Base-by-base conservation (phyloP, 2,888 invertebrate genomes). In the Orgyia antiqua region DNA sequence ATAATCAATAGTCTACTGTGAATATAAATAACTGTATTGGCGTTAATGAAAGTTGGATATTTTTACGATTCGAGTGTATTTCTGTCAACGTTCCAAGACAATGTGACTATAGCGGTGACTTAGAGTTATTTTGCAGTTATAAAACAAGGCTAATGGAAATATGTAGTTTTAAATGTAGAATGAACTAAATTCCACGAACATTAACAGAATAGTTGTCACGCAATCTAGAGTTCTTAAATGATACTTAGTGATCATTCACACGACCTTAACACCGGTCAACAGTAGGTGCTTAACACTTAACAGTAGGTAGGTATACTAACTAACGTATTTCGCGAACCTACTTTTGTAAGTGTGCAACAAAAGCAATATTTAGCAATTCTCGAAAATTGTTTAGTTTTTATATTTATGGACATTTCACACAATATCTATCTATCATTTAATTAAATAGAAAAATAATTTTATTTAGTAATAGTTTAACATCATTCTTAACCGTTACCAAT, bases 11-110 rank as follows among this genome's bases (percentile, higher is more conserved):
- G 33, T 40, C 42, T 27, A 34, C 33, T 29, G 29, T 42, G 42
- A 48, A 54, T 51, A 34, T 33, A 38, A 52, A 52, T 31, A 43
- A 38, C 17, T 13, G 11, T 19, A 24, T 13, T 19, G 24, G 44
- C 36, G 37, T 34, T 42, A 47, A 53, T 50, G 47, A 53, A 51
- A 51, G 45, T 50, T 43, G 31, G 10, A 31, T 34, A 39, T 38
- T 34, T 27, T 34, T 30, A 36, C 25, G 40, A 37, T 33, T 29
- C 21, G 30, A 24, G 37, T 20, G 3, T 30, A n/a, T 9, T 9
- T 19, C n/a, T n/a, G n/a, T 29, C 11, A 24, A 17, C 23, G n/a
- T 7, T 11, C 10, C 10, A 10, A 10, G 4, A 23, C 7, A 11
- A 11, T 23, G 23, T 2, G 9, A 20, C 4, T 20, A 20, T 6